phyloP scores from a whole-genome alignment of 1,140 invertebrate species.

The Penaeus chinensis region DNA sequence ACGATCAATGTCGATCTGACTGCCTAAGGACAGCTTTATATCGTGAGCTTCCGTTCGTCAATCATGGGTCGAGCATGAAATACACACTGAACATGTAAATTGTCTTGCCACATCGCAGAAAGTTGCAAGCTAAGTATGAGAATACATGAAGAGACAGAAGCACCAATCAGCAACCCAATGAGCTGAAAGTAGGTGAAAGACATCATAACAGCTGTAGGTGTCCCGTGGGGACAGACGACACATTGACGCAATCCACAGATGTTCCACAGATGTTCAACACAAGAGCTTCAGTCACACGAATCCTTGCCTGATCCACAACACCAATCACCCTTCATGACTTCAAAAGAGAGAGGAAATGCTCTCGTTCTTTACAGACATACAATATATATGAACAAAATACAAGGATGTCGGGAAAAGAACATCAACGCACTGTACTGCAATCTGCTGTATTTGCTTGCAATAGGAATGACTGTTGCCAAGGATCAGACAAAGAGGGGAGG shows the following conservation, averaged over 20 bases:
- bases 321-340: background rate
- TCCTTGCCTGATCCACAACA: slow-evolving; percentile 41
- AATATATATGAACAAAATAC: background rate
- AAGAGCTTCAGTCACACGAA: slow-evolving; percentile 53
- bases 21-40: background rate
- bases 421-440: too few species aligned
- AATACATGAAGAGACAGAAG: slow-evolving; percentile 51
- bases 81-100: slow-evolving; percentile 36
- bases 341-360: background rate
- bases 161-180: slow-evolving; percentile 51
- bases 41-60: slow-evolving; percentile 43
- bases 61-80: slow-evolving; percentile 39
- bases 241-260: slow-evolving; percentile 49
- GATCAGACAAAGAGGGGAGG: slow-evolving; percentile 26
- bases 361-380: background rate
- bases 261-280: slow-evolving; percentile 49
- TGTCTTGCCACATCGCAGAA: slow-evolving; percentile 56
- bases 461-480: slow-evolving; percentile 22
- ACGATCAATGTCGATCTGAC: background rate
- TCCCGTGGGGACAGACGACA: slow-evolving; percentile 30
- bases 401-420: background rate
- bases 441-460: too few species aligned
- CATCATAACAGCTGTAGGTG: slow-evolving; percentile 24
- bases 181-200: slow-evolving; percentile 55
- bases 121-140: slow-evolving; percentile 31